These are phyloP conservation scores for Pandemis corylana DNA, from an alignment of 2,888 invertebrate genomes.

Conservation along the genomic window DNA sequence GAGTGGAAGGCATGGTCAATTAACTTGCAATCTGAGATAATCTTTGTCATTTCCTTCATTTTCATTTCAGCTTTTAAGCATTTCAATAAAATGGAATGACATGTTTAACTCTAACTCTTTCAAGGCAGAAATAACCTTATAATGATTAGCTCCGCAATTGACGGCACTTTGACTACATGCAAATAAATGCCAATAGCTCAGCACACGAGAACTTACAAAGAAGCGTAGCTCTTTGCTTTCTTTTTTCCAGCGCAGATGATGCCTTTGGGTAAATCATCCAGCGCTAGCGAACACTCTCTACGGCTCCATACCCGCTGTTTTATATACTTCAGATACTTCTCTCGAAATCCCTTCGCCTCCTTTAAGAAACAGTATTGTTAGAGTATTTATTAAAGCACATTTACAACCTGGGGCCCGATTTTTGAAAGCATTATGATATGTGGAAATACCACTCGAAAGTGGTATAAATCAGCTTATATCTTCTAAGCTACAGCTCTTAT, in stretches of 20 bases:
- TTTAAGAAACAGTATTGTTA: neutral
- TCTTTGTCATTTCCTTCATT: too few species aligned
- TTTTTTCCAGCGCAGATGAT: neutral
- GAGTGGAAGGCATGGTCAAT: too few species aligned
- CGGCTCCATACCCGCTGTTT: constrained; percentile 42
- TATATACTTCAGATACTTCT: neutral
- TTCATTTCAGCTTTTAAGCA: too few species aligned
- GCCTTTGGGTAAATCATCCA: neutral
- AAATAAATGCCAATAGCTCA: neutral
- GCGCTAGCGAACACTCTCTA: neutral
- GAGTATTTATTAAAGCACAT: neutral
- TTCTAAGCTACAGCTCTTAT: too few species aligned
- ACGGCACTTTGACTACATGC: too few species aligned
- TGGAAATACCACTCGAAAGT: too few species aligned
- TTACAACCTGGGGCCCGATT: too few species aligned
- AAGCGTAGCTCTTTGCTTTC: constrained; percentile 40
- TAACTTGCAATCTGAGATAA: too few species aligned
- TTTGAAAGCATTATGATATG: too few species aligned
- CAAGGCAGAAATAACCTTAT: neutral
- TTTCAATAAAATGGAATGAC: too few species aligned
- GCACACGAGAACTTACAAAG: constrained; percentile 48
- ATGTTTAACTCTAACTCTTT: too few species aligned
- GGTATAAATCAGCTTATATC: too few species aligned
- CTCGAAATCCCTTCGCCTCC: neutral
- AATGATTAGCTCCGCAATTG: neutral